Conservation (phyloP, 2,113 vertebrate genomes). For the Mustela nigripes region DNA sequence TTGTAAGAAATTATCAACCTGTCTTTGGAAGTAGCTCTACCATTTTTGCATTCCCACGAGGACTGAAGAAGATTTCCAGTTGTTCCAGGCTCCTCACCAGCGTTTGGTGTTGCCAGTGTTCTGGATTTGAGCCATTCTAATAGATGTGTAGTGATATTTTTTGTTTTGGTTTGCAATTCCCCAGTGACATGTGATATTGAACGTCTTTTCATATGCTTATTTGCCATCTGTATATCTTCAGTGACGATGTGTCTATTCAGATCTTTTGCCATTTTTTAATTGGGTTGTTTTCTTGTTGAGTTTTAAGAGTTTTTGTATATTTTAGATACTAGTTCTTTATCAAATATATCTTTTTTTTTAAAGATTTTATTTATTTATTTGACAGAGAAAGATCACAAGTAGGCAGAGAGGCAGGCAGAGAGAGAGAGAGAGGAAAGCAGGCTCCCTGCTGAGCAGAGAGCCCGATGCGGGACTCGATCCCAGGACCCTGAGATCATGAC, state of each 20-base stretch:
- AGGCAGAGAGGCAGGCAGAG: too few relatives aligned
- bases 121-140: not conserved
- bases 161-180: not conserved
- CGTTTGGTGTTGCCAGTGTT: not conserved
- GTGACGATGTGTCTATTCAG: not conserved
- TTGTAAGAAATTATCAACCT: not conserved
- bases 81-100: not conserved
- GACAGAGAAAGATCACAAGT: too few relatives aligned
- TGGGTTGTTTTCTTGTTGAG: not conserved
- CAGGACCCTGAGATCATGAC: too few relatives aligned
- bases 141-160: not conserved
- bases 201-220: not conserved
- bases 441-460: too few relatives aligned
- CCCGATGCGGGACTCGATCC: too few relatives aligned
- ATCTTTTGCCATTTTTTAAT: not conserved
- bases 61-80: not conserved
- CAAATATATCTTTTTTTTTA: not conserved
- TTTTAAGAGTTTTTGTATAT: not conserved
- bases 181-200: not conserved
- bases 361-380: too few relatives aligned
- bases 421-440: too few relatives aligned
- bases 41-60: not conserved
- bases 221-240: not conserved
- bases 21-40: not conserved
- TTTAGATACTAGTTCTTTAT: not conserved